These are phyloP conservation scores for Akabosia matsudoensis DNA, from an alignment of 1,140 invertebrate species.

Conservation along the genomic window DNA sequence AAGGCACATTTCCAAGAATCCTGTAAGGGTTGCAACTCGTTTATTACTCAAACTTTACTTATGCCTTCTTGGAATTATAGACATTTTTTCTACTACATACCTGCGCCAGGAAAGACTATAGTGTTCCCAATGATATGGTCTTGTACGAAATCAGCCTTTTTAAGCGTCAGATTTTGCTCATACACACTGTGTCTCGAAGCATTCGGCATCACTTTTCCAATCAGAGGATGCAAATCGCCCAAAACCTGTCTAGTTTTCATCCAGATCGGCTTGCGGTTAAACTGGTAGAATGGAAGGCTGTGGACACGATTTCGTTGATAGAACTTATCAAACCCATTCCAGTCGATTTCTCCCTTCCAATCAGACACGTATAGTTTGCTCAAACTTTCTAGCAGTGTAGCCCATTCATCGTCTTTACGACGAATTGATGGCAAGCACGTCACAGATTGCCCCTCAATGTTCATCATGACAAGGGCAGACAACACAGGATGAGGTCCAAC, in stretches of 20 bases:
- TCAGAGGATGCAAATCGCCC: slow-evolving; percentile 27
- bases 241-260: not conserved
- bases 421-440: slow-evolving; percentile 29
- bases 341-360: slow-evolving; percentile 28
- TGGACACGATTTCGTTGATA: slow-evolving; percentile 6
- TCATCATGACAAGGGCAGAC: not conserved
- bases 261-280: slow-evolving; percentile 32
- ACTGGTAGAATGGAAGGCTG: slow-evolving; percentile 34
- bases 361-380: slow-evolving; percentile 28
- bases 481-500: slow-evolving; percentile 17
- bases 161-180: slow-evolving; percentile 15
- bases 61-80: too few relatives aligned
- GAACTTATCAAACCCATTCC: slow-evolving; percentile 26
- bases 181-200: not conserved
- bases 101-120: slow-evolving; percentile 33
- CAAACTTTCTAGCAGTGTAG: slow-evolving; percentile 27
- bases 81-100: too few relatives aligned
- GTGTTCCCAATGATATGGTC: slow-evolving; percentile 34
- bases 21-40: slow-evolving; percentile 17
- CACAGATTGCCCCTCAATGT: not conserved
- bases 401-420: slow-evolving; percentile 30
- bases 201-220: slow-evolving; percentile 25
- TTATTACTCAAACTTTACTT: too few relatives aligned
- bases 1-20: slow-evolving; percentile 32
- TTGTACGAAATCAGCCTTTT: slow-evolving; percentile 18